phyloP scores from a whole-genome alignment of 1,140 invertebrate species.

The Ips nitidus region DNA sequence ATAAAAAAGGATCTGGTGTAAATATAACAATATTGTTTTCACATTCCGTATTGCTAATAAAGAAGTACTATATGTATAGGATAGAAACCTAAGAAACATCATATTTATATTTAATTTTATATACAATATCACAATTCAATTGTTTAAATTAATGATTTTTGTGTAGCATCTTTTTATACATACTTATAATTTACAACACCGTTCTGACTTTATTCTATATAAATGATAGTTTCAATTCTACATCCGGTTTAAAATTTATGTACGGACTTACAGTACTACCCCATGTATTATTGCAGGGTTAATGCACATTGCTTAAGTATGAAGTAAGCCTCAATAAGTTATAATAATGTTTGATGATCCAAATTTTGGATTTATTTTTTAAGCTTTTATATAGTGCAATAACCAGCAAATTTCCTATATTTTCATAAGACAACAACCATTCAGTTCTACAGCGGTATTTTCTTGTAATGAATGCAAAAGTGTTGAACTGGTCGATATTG shows the following conservation, averaged over 20 bases:
- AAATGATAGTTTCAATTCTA: neutral
- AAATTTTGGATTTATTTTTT: too few species aligned
- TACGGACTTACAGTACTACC: too few species aligned
- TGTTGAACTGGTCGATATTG: neutral
- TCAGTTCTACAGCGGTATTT: too few species aligned
- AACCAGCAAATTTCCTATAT: too few species aligned
- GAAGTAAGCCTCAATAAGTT: neutral
- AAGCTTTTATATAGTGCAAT: too few species aligned
- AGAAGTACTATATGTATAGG: constrained; percentile 25
- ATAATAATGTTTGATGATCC: neutral
- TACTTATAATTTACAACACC: neutral
- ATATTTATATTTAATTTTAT: constrained; percentile 22
- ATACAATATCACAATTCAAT: constrained; percentile 36
- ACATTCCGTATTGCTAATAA: constrained; percentile 38
- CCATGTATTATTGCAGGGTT: too few species aligned
- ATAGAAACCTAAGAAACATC: constrained; percentile 34
- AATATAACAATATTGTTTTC: constrained; percentile 30
- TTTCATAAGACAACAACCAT: too few species aligned
- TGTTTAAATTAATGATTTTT: constrained; percentile 29
- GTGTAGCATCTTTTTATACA: constrained; percentile 12
- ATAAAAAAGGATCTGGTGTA: constrained; percentile 33
- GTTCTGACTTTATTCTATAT: neutral
- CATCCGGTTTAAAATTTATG: neutral
- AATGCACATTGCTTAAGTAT: neutral
- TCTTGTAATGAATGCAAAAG: too few species aligned